A percentile compares a stretch with the other conserved stretches of the same genome.
Conservation (phyloP, 2,797 vertebrate genomes). For the Borostomias antarcticus region DNA sequence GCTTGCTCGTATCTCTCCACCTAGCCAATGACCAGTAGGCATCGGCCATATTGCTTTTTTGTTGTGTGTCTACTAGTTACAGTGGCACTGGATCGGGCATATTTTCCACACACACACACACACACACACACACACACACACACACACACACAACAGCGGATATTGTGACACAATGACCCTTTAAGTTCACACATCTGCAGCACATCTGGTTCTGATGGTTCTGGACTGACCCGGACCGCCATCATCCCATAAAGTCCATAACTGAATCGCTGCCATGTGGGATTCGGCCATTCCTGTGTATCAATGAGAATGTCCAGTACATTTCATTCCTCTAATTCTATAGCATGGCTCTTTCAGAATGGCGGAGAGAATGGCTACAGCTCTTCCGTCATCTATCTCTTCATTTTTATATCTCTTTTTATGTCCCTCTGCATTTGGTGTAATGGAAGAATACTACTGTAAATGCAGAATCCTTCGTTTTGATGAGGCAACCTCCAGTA, state of each 20-base stretch:
- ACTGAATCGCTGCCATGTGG: constrained; percentile 10
- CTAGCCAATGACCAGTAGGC: too few relatives aligned
- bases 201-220: constrained; percentile 24
- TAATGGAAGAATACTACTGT: too few relatives aligned
- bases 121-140: background rate
- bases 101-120: background rate
- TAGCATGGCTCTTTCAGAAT: background rate
- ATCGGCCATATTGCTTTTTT: too few relatives aligned
- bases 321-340: constrained; percentile 6
- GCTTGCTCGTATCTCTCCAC: too few relatives aligned
- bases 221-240: constrained; percentile 18
- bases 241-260: constrained; percentile 15
- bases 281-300: constrained; percentile 16
- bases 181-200: constrained; percentile 15
- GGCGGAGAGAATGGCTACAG: background rate
- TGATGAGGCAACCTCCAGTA: too few relatives aligned
- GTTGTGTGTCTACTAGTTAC: too few relatives aligned
- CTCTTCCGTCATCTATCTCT: too few relatives aligned
- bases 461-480: too few relatives aligned
- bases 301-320: constrained; percentile 8
- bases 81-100: too few relatives aligned
- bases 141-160: constrained; percentile 26
- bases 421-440: background rate
- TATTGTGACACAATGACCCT: constrained; percentile 16
- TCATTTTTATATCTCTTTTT: background rate